Base-by-base conservation (phyloP, 2,888 invertebrate genomes). In the Dyspetes luteomarginatus region DNA sequence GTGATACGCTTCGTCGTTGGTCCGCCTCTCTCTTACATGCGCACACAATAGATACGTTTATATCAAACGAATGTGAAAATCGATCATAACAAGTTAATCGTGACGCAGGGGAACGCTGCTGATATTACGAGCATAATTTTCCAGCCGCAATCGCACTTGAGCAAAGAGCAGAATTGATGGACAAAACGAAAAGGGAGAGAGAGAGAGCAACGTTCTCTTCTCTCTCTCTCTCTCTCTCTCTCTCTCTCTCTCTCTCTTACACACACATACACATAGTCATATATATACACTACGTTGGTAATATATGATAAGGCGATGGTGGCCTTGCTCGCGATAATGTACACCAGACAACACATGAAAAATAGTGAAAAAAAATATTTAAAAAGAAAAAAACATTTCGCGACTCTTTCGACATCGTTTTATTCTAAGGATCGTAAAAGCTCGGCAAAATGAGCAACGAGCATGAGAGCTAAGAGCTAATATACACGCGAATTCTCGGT, bases 281-380 rank as follows among this genome's bases (percentile, higher is more conserved):
- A 17, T 17, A 5, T 19, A 17, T 12, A 28, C 30, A 4, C 62
- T 12, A 22, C 73, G 36, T 55, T 1, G 26, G 17, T 52, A 56
- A 48, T 24, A 9, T 22, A 12, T 52, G 36, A 45, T 56, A 62
- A 26, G 62, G 48, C 56, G 41, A 12, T 60, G 69, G 60, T 56
- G 81, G 73, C 81, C 81, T 81, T 74, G 77, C 64, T 58, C 60
- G 80, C 52, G 72, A 76, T 72, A 67, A 80, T 75, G 64, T 58
- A 36, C 50, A 56, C 58, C 58, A 67, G 28, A 24, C 26, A 28
- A 36, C 17, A 17, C 9, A 12, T 9, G 56, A 30, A 43, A 68
- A 62, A 55, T 36, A 24, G 67, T 48, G 30, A 48, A 52, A 65
- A 24, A 48, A 71, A 65, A 28, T 22, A 55, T 15, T 67, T 41